Base-by-base conservation (phyloP, 2,797 vertebrate species). In the Capromys pilorides region DNA sequence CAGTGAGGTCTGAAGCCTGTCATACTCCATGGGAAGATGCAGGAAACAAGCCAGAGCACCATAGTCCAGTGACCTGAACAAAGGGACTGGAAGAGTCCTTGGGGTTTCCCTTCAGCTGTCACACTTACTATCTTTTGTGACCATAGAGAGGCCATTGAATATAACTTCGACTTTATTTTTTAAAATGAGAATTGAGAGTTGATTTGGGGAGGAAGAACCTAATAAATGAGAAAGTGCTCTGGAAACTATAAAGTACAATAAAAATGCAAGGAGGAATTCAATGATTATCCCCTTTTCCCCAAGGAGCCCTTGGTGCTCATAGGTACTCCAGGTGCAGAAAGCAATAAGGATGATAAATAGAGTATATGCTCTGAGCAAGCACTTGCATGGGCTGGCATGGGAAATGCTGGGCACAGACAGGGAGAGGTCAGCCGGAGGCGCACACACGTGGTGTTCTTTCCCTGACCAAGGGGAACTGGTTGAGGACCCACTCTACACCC, bases 1-100 rank as follows among this genome's bases (percentile, higher is more conserved):
- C 92, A 81, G 24, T 94, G 95, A 91, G 33, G 86, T 66, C 75
- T 95, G 82, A 87, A 94, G 92, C 31, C n/a, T 2, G 24, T n/a
- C 28, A 16, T 0, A 1, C 10, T 71, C 86, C 41, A 24, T 7
- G 14, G 18, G 49, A 24, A 36, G 54, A 80, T 0, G 8, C 11
- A 66, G 66, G 59, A 28, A 79, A 73, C 1, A 13, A 13, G 2
- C 51, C 28, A 4, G 62, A 57, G 5, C 1, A 5, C 33, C 19
- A n/a, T 2, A 8, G 3, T 69, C 51, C 8, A 1, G 3, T 6
- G 36, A 49, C 13, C 26, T 62, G n/a, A 77, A 62, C 5, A 45
- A 62, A 24, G 12, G 79, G 54, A 41, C 80, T 16, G 24, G 24
- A 62, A 59, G 41, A 80, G 71, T 18, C 22, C 18, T 49, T 26